Base-by-base conservation (phyloP, 2,113 vertebrate species). In the Chunga burmeisteri region DNA sequence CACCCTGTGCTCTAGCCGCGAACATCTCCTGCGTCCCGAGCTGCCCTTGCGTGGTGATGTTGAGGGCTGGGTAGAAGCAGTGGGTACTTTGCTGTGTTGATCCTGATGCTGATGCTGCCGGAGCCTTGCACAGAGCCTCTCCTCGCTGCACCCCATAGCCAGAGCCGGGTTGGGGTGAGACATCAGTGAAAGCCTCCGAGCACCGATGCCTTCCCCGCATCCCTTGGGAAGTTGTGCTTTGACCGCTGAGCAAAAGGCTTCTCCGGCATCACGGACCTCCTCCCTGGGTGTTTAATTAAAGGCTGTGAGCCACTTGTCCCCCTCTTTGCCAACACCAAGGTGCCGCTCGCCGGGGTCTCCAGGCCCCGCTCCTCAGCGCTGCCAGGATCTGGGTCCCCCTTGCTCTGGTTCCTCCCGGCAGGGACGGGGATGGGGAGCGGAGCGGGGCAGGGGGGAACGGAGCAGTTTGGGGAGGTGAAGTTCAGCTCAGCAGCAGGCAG, bases 41-140 rank as follows among this genome's bases (percentile, higher is more conserved):
- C 8, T 0, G 8, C 44, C 52, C 75, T 16, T 1, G 5, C 2
- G 1, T 2, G 34, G 56, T 3, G 67, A 17, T 11, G 65, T 2
- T 2, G 75, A 40, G 59, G 72, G 50, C 53, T n/a, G 77, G 83
- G 6, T 7, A 2, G 85, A 5, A 25, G 79, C 82, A 67, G 74
- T 0, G 1, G 23, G 21, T 20, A 1, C 23, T 65, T 7, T 16
- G 68, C 27, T 25, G 36, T 2, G 62, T 4, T 18, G 42, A 1
- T 42, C 20, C 34, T 2, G 9, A 10, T 9, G 20, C 13, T 1
- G 23, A 2, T 18, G 74, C 22, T 13, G 66, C 26, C 2, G 11
- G 70, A 40, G 2, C 19, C 36, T 71, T 10, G 47, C 44, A 16
- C 49, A 13, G 36, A 78, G 16, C 26, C 34, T 62, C 5, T 77